These are phyloP conservation scores for Menura novaehollandiae DNA, from an alignment of 2,113 vertebrate species.

Conservation along the genomic window DNA sequence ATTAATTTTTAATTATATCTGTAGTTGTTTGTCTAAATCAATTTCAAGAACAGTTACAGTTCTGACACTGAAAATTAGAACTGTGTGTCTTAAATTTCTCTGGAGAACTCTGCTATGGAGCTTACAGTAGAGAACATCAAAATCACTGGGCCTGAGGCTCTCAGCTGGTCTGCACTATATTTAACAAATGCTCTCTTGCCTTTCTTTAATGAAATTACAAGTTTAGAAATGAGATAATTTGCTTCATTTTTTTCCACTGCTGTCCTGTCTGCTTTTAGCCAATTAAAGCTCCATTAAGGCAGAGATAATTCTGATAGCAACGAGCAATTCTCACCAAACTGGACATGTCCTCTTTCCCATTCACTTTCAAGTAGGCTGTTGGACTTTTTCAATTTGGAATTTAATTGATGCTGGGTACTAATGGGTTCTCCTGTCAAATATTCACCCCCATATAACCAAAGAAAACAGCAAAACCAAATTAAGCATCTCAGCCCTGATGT, in stretches of 20 bases:
- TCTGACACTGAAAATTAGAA: neutral
- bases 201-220: constrained; percentile 32
- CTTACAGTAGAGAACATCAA: neutral
- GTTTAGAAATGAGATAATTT: constrained; percentile 32
- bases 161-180: neutral
- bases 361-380: neutral
- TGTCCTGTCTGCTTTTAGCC: neutral
- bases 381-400: neutral
- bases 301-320: neutral
- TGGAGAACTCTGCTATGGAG: neutral
- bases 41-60: neutral
- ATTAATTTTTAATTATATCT: neutral
- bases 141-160: neutral
- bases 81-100: neutral
- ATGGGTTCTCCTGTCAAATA: neutral
- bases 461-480: neutral
- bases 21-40: neutral
- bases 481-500: neutral
- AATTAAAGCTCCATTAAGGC: constrained; percentile 25
- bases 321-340: neutral
- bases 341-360: neutral
- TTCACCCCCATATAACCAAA: neutral
- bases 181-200: neutral
- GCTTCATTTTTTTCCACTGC: neutral
- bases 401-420: neutral